A percentile compares a stretch with the other conserved stretches of the same genome.
These are phyloP conservation scores for Apodemus sylvaticus DNA, from an alignment of 2,113 vertebrate species.

Conservation along the genomic window DNA sequence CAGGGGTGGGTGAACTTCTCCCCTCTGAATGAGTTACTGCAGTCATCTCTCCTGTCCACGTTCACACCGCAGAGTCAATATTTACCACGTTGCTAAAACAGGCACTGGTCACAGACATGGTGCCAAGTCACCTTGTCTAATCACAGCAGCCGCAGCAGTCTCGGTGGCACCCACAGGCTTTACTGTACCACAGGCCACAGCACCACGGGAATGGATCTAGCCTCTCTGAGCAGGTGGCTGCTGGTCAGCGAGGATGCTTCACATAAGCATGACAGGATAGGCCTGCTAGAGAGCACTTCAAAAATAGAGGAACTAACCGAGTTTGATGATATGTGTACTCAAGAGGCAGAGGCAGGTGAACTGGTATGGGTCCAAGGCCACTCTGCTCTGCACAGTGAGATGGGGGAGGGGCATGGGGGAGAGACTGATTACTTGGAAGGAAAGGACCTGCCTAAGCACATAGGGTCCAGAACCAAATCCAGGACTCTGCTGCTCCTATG, in stretches of 20 bases:
- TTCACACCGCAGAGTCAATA: slow-evolving; percentile 79
- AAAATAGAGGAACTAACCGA: background rate
- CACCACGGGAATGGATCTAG: background rate
- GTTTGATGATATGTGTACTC: background rate
- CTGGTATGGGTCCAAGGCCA: background rate
- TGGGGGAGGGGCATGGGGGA: too few species aligned
- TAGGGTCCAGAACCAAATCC: background rate
- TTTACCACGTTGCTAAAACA: slow-evolving; percentile 77
- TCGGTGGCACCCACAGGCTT: slow-evolving; percentile 7
- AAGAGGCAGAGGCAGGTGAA: background rate
- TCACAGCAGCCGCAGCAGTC: slow-evolving; percentile 42
- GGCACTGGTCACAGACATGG: background rate
- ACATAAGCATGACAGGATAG: background rate
- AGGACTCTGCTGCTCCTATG: background rate
- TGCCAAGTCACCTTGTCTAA: slow-evolving; percentile 49
- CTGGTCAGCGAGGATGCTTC: background rate
- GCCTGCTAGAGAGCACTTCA: background rate
- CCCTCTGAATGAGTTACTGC: slow-evolving; percentile 32
- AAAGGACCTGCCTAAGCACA: background rate
- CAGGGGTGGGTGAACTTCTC: slow-evolving; percentile 52
- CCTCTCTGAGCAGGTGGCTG: background rate
- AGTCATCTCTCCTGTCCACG: slow-evolving; percentile 78
- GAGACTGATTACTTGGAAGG: too few species aligned
- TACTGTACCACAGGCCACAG: slow-evolving; percentile 8
- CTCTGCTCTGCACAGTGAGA: background rate